Evolutionary conservation across 2,113 vertebrate genomes (phyloP).

Genomic region (Chiloscyllium plagiosum): DNA sequence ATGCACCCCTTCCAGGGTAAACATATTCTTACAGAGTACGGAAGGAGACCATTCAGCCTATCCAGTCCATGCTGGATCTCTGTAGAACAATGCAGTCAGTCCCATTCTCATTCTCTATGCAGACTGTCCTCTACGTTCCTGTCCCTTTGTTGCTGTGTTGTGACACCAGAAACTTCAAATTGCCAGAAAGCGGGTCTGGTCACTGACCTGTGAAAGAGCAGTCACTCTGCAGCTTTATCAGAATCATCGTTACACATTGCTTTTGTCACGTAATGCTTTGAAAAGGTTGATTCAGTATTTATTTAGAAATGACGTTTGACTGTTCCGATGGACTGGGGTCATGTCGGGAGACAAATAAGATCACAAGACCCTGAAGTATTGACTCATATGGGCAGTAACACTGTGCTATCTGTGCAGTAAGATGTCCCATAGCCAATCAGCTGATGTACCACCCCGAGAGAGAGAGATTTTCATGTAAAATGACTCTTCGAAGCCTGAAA

Average conservation of each 20-base stretch:
- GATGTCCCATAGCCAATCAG: too few species aligned
- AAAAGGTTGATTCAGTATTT: neutral
- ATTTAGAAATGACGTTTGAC: neutral
- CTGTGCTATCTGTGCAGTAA: neutral
- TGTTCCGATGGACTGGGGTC: neutral
- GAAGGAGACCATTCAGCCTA: too few species aligned
- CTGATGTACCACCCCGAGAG: neutral
- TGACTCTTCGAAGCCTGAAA: neutral
- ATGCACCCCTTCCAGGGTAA: neutral
- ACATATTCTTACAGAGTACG: neutral
- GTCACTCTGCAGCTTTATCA: neutral
- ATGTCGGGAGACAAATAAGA: neutral
- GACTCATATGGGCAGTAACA: neutral
- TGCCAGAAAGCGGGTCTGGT: neutral
- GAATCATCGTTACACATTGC: neutral
- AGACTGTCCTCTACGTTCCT: too few species aligned
- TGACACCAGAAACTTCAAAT: neutral
- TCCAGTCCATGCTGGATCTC: too few species aligned
- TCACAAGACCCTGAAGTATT: neutral
- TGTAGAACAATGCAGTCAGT: too few species aligned
- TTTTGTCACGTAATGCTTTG: neutral
- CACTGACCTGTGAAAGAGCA: neutral
- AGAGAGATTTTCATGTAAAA: neutral
- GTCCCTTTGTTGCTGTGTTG: neutral
- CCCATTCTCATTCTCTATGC: too few species aligned